Evolutionary conservation across 2,113 vertebrate species (phyloP), one percentile per base, ranked within the genome.

Genomic region (Ancistrus triradiatus): DNA sequence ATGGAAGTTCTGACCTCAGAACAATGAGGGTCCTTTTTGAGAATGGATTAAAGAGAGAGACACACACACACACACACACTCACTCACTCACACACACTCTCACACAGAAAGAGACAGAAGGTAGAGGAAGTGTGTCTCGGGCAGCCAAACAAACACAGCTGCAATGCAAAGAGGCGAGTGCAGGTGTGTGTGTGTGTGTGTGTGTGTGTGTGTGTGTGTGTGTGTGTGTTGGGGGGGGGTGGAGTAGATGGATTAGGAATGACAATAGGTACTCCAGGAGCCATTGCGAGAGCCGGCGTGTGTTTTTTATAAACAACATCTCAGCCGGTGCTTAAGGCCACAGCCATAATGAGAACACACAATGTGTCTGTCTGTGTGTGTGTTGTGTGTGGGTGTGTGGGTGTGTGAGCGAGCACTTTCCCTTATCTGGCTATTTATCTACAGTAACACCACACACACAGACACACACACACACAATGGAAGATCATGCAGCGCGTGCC

Each of bases 121-220:
- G 80, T 77, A 82, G 77, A 86, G 87, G 84, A 89, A 88, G 84
- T 83, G 77, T 67, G 67, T 87, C 81, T 85, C 81, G 87, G 78
- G 78, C 77, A 70, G 77, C 77, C 85, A 87, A 86, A 84, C 84
- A 89, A 88, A 88, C 85, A 87, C 86, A 89, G 86, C 87, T 89
- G 87, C 83, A 80, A 78, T 79, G 83, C 81, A 72, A 83, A 79
- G 68, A 82, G 59, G 50, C 51, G 65, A 46, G 35, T 64, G 18
- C 25, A 19, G 43, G 35, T 25, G 61, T 33, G 52, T 43, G 60
- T 57, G 64, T 33, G 31, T 50, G 33, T 31, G 52, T 22, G 63
- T 19, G 42, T 28, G 60, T 57, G 60, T 33, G 47, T 55, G 24
- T 55, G 60, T 19, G 66, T 19, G 27, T 73, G 63, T 63, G 62